Conservation (phyloP, 30 jellyfish, hydroid and myxozoan genomes). For the Aurelia sp. region DNA sequence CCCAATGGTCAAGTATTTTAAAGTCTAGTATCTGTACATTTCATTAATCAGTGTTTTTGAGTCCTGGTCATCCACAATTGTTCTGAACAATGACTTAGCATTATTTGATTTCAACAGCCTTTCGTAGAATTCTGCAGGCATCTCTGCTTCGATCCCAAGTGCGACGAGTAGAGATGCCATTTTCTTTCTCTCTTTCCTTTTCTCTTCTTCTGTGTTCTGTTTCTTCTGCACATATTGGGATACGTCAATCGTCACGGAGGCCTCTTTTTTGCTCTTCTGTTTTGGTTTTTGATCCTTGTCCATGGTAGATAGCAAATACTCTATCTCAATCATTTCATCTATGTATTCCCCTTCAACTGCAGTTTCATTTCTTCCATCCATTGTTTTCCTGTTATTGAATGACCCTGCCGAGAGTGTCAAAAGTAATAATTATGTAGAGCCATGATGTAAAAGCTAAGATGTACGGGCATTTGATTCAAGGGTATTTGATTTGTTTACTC, state of each 20-base stretch:
- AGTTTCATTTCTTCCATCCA: background rate
- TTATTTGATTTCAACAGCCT: conserved; percentile 43
- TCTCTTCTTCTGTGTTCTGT: background rate
- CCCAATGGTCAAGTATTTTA: too few species aligned
- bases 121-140: conserved; percentile 70
- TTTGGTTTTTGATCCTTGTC: conserved; percentile 7
- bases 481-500: too few species aligned
- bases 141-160: conserved; percentile 72
- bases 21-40: background rate
- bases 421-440: background rate
- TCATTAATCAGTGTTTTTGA: conserved; percentile 18
- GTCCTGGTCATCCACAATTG: conserved; percentile 38
- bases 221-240: background rate
- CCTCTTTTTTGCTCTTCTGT: background rate
- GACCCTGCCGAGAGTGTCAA: background rate
- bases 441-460: too few species aligned
- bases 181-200: conserved; percentile 15
- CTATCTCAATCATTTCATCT: conserved; percentile 67
- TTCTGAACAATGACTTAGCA: conserved; percentile 46
- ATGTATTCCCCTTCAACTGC: conserved; percentile 23
- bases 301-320: conserved; percentile 48
- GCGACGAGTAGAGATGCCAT: conserved; percentile 53
- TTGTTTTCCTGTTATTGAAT: background rate
- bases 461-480: too few species aligned
- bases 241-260: background rate